phyloP scores from a whole-genome alignment of 2,888 invertebrate genomes.

The Cabera pusaria region DNA sequence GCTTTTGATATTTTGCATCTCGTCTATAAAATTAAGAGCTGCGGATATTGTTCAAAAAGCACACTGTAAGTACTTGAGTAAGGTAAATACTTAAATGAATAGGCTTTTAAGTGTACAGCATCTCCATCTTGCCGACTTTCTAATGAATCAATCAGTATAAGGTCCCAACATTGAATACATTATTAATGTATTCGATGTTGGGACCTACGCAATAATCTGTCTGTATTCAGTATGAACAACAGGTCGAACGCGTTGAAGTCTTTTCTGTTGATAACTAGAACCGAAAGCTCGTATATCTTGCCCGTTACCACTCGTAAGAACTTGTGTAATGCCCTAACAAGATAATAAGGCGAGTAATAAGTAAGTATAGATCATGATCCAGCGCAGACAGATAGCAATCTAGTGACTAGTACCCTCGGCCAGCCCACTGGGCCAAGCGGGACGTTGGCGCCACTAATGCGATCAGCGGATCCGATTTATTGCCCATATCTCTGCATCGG shows the following conservation, averaged over 20 bases:
- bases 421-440: conserved; percentile 46
- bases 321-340: conserved; percentile 21
- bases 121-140: conserved; percentile 5
- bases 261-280: conserved; percentile 6
- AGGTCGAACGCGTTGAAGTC: conserved; percentile 8
- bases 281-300: conserved; percentile 2
- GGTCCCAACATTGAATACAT: too few relatives aligned
- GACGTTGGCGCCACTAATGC: conserved; percentile 73
- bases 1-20: conserved; percentile 12
- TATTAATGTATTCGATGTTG: too few relatives aligned
- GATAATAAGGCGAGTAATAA: conserved; percentile 20
- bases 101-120: conserved; percentile 3
- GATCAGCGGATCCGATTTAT: conserved; percentile 70
- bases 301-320: conserved; percentile 4
- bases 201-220: background rate
- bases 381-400: conserved; percentile 47
- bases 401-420: conserved; percentile 28
- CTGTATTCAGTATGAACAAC: background rate
- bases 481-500: conserved; percentile 64
- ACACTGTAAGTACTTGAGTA: conserved; percentile 2
- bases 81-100: conserved; percentile 11
- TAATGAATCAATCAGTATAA: too few relatives aligned
- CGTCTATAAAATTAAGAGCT: conserved; percentile 6
- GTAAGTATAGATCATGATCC: conserved; percentile 30
- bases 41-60: too few relatives aligned